Evolutionary conservation across 2,113 vertebrate genomes (phyloP), one percentile per base, ranked within the genome.

Genomic region (Climacteris rufus): DNA sequence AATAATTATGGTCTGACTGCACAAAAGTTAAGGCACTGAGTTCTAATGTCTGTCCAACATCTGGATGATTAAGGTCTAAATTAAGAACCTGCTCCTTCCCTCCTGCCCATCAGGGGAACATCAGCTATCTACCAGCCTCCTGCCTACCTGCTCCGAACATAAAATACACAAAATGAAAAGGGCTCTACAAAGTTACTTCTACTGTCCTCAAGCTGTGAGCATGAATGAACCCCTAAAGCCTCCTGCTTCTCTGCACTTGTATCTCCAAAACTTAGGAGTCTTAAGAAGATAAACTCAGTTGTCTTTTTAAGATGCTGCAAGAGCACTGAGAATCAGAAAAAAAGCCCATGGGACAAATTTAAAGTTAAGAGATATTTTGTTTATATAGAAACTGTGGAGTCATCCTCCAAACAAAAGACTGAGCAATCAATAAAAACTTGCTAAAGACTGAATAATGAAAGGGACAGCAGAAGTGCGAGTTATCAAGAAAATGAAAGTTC

Each of bases 381-480:
- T 39, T 31, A 7, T 23, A 30, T 10, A 45, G 27, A 39, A 91
- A 82, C 27, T 11, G 6, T 0, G 2, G 15, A 57, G n/a, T 37
- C 49, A 76, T 68, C 35, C 61, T 89, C 52, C 39, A 84, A 79
- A 84, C 5, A 31, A 47, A 64, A 44, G 16, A 33, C 40, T 17
- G 22, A 82, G 22, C 15, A 63, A 49, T 13, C 25, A 37, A 5
- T 37, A 45, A 69, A 64, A 78, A 45, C n/a, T 60, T 53, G 49
- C 31, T 28, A 16, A 80, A 69, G 24, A 56, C 1, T 37, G 22
- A 56, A 45, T 2, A 49, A 52, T 3, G 5, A n/a, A 25, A 72
- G 1, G 13, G 75, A 54, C 27, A 44, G 22, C 7, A 0, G 4
- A n/a, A 54, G 11, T 5, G 33, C 3, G 28, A 75, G 61, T 47